Evolutionary conservation across 1,140 invertebrate species (phyloP).

Genomic region (Ladona fulva): DNA sequence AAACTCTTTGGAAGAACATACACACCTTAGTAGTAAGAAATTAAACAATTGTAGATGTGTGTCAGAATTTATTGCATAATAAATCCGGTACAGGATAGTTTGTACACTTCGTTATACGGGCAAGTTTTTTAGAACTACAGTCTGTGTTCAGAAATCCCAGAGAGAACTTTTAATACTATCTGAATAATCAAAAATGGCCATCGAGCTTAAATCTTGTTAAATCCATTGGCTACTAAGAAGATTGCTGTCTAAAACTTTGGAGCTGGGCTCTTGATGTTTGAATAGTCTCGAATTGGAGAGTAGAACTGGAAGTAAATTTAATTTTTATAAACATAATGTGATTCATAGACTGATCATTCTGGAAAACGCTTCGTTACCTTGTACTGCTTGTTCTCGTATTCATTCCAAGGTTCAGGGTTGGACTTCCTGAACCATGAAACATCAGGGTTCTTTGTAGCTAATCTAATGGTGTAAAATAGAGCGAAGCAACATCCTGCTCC

Average conservation of each 20-base stretch:
- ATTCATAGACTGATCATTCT: neutral
- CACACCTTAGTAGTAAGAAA: too few relatives aligned
- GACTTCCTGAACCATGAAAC: conserved; percentile 61
- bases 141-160: too few relatives aligned
- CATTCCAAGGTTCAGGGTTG: conserved; percentile 71
- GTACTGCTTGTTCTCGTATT: conserved; percentile 67
- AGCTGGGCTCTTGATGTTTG: conserved; percentile 47
- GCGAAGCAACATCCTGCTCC: conserved; percentile 50
- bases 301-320: conserved; percentile 50
- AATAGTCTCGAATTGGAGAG: conserved; percentile 51
- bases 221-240: neutral
- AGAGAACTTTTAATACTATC: too few relatives aligned
- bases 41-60: too few relatives aligned
- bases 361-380: conserved; percentile 47
- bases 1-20: too few relatives aligned
- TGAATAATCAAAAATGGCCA: too few relatives aligned
- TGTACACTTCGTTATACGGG: too few relatives aligned
- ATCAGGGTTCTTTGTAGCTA: conserved; percentile 66
- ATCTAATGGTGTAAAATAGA: conserved; percentile 48
- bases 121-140: too few relatives aligned
- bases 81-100: too few relatives aligned
- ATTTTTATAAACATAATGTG: conserved; percentile 18
- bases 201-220: neutral
- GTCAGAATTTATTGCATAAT: too few relatives aligned
- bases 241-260: conserved; percentile 49